Evolutionary conservation across 2,888 invertebrate genomes (phyloP), one percentile per base, ranked within the genome.

Genomic region (Agonopterix alstromeriana): DNA sequence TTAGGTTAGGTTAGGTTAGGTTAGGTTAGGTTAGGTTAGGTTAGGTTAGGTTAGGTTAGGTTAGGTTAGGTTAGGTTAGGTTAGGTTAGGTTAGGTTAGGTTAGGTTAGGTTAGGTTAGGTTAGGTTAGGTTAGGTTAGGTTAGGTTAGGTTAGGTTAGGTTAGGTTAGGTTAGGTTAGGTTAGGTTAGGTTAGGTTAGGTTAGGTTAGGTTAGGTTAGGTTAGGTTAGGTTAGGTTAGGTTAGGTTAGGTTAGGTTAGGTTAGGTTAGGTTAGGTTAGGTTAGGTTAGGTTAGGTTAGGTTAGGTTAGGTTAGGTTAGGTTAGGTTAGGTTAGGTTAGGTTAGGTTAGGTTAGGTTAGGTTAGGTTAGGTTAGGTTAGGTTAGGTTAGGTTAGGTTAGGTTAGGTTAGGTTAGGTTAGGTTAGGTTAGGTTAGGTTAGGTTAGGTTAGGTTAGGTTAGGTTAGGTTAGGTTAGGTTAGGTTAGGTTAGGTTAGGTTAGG

Each of bases 121-220:
- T 49, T 48, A 53, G 47, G 49, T 48, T 48, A 48, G 47, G 52
- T 48, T 47, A 47, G 49, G 48, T 49, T 48, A 49, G 49, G 49
- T 48, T 43, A 49, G 49, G 46, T 46, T 45, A 49, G 48, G 45
- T 52, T 45, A 47, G 49, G 48, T 47, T 36, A 36, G 45, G 45
- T 51, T 46, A 46, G 51, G 46, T 51, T 46, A 46, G 51, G 48
- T 52, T 49, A 49, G 52, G 49, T 52, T 48, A 49, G 52, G 47
- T 51, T 48, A 51, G 51, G 51, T 51, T 51, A 51, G 51, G 51
- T 51, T 51, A 51, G 51, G 48, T 52, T 48, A 42, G 48, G 48
- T 52, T 48, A 48, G 51, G 51, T 51, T 50, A 50, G 51, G 51
- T 50, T 50, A 50, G 47, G 46, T 46, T 46, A 50, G 50, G 41